Base-by-base conservation (phyloP, 2,888 invertebrate species). In the Carabus problematicus region DNA sequence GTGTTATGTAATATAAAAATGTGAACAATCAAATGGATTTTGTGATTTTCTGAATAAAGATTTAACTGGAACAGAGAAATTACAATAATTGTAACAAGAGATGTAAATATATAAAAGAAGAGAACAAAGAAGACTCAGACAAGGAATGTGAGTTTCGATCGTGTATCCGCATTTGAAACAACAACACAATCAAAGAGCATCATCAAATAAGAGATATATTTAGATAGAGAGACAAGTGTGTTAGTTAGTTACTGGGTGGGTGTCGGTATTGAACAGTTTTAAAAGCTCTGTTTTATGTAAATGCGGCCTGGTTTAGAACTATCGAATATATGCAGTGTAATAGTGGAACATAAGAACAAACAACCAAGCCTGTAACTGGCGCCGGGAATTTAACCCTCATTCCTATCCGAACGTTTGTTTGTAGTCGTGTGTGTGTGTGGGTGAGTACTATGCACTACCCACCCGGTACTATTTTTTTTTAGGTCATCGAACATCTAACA, bases 291-390 rank as follows among this genome's bases (percentile, higher is more conserved):
- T 67, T 14, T 67, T 60, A 67, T 67, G 67, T 67, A 43, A 67
- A 67, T 67, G 67, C 41, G 49, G 41, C 2, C 52, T 67, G 59
- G 59, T 67, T 67, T 40, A 56, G 54, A 67, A 67, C 54, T 67
- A 60, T 60, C 67, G 19, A 59, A 67, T 67, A 67, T 60, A 67
- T 67, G 67, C 67, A 60, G 58, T 67, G 67, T 67, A 67, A 67
- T 67, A 67, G 60, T 67, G 54, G 42, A 67, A 66, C 59, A 66
- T 55, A 58, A 55, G 16, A 66, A 66, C 18, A 52, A 52, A 52
- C 52, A 52, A 52, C 52, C 52, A 52, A 52, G 52, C 52, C 52
- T 52, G 52, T 52, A 18, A 18, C 8, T 52, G 52, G 52, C 52
- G 52, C 52, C 52, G 52, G 52, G 52, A 52, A 52, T 52, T 52